Percentiles rank a stretch among this genome's conserved stretches.
Evolutionary conservation across 2,888 invertebrate genomes (phyloP).

Genomic region (Empis stercorea): DNA sequence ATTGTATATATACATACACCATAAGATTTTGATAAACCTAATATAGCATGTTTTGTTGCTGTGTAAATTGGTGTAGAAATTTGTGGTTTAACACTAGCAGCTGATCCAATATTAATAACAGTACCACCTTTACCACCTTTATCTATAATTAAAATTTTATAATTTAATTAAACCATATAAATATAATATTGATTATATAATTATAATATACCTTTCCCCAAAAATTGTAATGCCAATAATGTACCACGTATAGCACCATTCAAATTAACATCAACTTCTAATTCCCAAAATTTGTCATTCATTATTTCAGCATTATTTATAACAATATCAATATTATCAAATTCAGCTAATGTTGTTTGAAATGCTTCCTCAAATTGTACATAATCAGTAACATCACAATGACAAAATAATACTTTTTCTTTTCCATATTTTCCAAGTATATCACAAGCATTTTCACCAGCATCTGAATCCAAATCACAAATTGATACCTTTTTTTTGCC

Average conservation of each 20-base stretch:
- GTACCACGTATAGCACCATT: slow-evolving; percentile 67
- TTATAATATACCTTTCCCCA: slow-evolving; percentile 47
- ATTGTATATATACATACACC: slow-evolving; percentile 41
- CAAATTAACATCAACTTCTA: slow-evolving; percentile 64
- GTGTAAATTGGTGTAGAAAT: slow-evolving; percentile 64
- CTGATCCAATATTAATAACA: slow-evolving; percentile 64
- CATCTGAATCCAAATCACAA: slow-evolving; percentile 59
- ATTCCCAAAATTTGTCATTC: slow-evolving; percentile 64
- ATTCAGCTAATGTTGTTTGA: slow-evolving; percentile 55
- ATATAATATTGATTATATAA: background rate
- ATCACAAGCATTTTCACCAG: slow-evolving; percentile 54
- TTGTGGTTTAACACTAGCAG: slow-evolving; percentile 53
- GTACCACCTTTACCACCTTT: slow-evolving; percentile 63
- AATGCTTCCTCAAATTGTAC: slow-evolving; percentile 67
- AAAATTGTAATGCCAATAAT: slow-evolving; percentile 56
- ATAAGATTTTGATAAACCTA: slow-evolving; percentile 59
- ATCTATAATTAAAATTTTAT: slow-evolving; percentile 23
- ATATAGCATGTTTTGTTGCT: slow-evolving; percentile 63
- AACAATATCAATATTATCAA: slow-evolving; percentile 62
- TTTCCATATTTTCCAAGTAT: slow-evolving; percentile 50
- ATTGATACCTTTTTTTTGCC: slow-evolving; percentile 46
- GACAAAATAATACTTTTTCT: slow-evolving; percentile 56
- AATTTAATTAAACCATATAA: background rate
- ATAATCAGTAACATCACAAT: slow-evolving; percentile 66
- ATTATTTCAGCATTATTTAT: slow-evolving; percentile 70